A percentile compares a stretch with the other conserved stretches of the same genome.
Evolutionary conservation across 1,140 invertebrate species (phyloP).

Genomic region (Euglossa dilemma): DNA sequence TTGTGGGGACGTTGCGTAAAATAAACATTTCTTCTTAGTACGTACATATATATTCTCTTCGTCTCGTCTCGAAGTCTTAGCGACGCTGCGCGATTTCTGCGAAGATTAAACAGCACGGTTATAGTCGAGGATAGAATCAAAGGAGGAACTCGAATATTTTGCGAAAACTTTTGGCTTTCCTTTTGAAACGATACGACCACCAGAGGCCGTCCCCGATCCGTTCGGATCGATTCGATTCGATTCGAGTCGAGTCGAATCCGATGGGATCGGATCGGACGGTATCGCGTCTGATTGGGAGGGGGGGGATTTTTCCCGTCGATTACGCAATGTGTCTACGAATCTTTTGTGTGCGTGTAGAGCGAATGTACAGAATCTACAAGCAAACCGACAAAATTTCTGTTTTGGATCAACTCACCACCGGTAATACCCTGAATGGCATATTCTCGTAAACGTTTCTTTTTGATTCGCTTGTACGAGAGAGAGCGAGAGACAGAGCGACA

Average conservation of each 20-base stretch:
- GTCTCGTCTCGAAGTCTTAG: slow-evolving; percentile 42
- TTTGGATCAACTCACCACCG: slow-evolving; percentile 81
- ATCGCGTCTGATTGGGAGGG: neutral
- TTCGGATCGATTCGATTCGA: neutral
- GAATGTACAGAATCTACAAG: slow-evolving; percentile 70
- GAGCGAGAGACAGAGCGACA: slow-evolving; percentile 62
- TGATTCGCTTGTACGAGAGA: slow-evolving; percentile 62
- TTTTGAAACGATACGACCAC: neutral
- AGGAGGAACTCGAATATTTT: slow-evolving; percentile 42
- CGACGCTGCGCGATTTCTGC: slow-evolving; percentile 47
- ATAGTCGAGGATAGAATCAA: slow-evolving; percentile 42
- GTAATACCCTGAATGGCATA: slow-evolving; percentile 84
- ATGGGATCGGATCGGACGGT: neutral
- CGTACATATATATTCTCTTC: slow-evolving; percentile 28
- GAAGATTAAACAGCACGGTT: slow-evolving; percentile 29
- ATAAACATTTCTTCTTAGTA: slow-evolving; percentile 21
- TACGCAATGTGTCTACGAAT: slow-evolving; percentile 68
- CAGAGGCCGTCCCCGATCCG: too few species aligned
- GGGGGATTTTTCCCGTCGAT: slow-evolving; percentile 24
- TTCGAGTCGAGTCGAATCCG: neutral
- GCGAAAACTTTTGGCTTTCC: slow-evolving; percentile 32
- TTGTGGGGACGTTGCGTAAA: slow-evolving; percentile 63
- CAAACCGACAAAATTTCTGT: slow-evolving; percentile 79
- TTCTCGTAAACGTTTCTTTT: slow-evolving; percentile 70
- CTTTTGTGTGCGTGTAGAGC: slow-evolving; percentile 65